phyloP scores from a whole-genome alignment of 1,140 invertebrate genomes.

The Diprion similis region DNA sequence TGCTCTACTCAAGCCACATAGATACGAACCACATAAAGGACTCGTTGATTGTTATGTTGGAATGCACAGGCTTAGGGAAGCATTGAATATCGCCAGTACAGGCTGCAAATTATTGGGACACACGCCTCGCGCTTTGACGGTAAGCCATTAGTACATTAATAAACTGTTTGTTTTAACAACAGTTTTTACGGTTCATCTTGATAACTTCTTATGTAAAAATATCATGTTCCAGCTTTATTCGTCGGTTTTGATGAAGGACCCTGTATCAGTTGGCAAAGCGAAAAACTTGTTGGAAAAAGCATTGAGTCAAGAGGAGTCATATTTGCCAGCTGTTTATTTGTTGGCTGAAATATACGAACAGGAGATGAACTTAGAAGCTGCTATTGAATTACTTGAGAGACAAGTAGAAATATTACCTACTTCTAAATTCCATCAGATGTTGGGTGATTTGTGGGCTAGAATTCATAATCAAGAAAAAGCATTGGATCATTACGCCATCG shows the following conservation, averaged over 20 bases:
- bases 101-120: conserved; percentile 75
- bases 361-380: conserved; percentile 68
- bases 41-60: conserved; percentile 75
- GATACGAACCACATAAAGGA: conserved; percentile 75
- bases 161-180: conserved; percentile 21
- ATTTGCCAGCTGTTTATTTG: conserved; percentile 73
- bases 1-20: conserved; percentile 64
- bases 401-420: conserved; percentile 69
- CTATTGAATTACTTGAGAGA: conserved; percentile 67
- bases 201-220: conserved; percentile 18
- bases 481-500: conserved; percentile 74
- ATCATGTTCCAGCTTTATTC: conserved; percentile 70
- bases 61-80: conserved; percentile 72
- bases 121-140: conserved; percentile 73
- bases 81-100: conserved; percentile 71
- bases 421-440: conserved; percentile 72
- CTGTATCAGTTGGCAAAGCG: conserved; percentile 67
- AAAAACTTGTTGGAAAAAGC: conserved; percentile 76
- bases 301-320: conserved; percentile 68
- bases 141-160: conserved; percentile 51
- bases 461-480: conserved; percentile 73
- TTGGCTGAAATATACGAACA: conserved; percentile 70
- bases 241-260: conserved; percentile 74
- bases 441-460: conserved; percentile 70
- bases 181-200: conserved; percentile 12